phyloP scores from a whole-genome alignment of 2,797 vertebrate species.

The Acanthurus tractus region DNA sequence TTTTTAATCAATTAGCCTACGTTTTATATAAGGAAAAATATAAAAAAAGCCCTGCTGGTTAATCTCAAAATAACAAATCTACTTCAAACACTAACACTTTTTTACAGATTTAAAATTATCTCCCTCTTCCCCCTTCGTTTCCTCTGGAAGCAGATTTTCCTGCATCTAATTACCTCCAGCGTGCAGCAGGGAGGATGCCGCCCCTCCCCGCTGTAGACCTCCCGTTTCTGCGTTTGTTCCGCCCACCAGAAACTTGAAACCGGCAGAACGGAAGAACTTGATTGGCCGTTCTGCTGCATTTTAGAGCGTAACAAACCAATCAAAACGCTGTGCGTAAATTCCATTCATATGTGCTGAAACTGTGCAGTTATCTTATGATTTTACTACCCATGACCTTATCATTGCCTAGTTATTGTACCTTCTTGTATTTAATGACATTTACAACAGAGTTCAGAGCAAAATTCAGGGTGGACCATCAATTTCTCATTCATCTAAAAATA shows the following conservation, averaged over 20 bases:
- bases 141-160: not conserved
- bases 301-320: slow-evolving; percentile 57
- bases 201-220: slow-evolving; percentile 48
- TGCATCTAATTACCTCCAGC: not conserved
- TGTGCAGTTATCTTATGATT: not conserved
- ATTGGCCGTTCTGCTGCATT: slow-evolving; percentile 57
- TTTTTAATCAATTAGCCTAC: too few relatives aligned
- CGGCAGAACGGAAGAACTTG: not conserved
- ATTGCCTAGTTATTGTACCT: not conserved
- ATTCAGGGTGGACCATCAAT: not conserved
- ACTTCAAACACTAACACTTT: too few relatives aligned
- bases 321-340: slow-evolving; percentile 46
- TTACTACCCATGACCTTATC: accelerated
- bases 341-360: slow-evolving; percentile 43
- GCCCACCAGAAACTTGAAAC: slow-evolving; percentile 30
- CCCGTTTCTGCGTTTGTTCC: slow-evolving; percentile 6
- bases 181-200: not conserved
- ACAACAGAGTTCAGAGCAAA: too few relatives aligned
- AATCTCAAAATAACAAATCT: too few relatives aligned
- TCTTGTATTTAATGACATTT: not conserved
- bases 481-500: not conserved
- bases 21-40: too few relatives aligned
- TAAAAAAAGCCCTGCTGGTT: too few relatives aligned
- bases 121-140: not conserved
- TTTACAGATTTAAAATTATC: too few relatives aligned